phyloP scores from a whole-genome alignment of 1,140 invertebrate genomes.

The Psilanteris sp. region DNA sequence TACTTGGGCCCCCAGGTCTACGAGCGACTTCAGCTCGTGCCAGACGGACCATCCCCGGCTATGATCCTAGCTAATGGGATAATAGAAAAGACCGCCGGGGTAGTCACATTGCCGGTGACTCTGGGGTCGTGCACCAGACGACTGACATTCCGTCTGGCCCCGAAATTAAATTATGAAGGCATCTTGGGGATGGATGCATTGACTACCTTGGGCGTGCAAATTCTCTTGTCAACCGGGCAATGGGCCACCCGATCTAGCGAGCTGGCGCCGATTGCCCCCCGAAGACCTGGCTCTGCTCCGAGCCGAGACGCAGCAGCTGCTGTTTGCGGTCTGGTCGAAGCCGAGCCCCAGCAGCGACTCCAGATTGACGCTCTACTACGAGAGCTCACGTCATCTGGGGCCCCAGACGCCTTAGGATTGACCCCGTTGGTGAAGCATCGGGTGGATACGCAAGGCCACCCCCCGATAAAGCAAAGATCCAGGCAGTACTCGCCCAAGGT shows the following conservation, averaged over 20 bases:
- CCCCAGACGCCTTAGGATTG: background rate
- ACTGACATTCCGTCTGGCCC: background rate
- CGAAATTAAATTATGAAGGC: background rate
- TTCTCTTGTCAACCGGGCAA: too few species aligned
- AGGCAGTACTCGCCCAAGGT: too few species aligned
- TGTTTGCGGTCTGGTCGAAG: background rate
- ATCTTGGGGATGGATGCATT: constrained; percentile 6
- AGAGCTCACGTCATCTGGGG: too few species aligned
- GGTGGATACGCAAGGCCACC: constrained; percentile 61
- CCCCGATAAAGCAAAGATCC: too few species aligned
- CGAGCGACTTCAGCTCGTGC: background rate
- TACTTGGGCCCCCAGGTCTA: background rate
- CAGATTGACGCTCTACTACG: too few species aligned
- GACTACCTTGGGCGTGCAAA: too few species aligned
- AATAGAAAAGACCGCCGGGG: background rate
- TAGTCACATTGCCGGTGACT: background rate
- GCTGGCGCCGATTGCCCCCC: too few species aligned
- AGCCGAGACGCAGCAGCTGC: background rate
- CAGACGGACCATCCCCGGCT: background rate
- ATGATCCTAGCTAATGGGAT: background rate
- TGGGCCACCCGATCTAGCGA: too few species aligned
- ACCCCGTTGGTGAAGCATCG: constrained; percentile 50
- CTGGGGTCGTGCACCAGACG: too few species aligned
- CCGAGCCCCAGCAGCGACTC: too few species aligned
- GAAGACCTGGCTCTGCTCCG: background rate